Percentiles rank a stretch among this genome's conserved stretches.
These are phyloP conservation scores for Criorhina ranunculi DNA, from an alignment of 2,888 invertebrate genomes.

Conservation along the genomic window DNA sequence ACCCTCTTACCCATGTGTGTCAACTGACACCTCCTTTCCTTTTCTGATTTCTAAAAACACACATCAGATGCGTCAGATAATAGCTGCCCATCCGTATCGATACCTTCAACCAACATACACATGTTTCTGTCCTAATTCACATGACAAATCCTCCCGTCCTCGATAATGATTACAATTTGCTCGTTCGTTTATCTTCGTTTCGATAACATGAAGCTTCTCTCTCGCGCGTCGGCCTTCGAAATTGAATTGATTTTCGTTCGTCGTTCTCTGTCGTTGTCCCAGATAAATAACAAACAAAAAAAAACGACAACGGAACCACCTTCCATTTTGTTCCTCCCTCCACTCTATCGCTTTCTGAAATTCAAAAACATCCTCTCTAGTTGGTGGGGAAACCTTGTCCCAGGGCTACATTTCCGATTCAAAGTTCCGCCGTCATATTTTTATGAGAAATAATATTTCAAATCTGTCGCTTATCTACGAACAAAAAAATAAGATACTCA, in stretches of 20 bases:
- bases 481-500: slow-evolving; percentile 10
- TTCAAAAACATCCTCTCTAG: slow-evolving; percentile 29
- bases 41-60: no score
- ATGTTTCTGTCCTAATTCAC: slow-evolving; percentile 24
- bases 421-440: slow-evolving; percentile 53
- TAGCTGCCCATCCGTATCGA: no score
- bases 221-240: not conserved
- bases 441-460: slow-evolving; percentile 66
- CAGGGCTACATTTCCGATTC: slow-evolving; percentile 5
- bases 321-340: not conserved
- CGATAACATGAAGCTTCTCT: slow-evolving; percentile 1
- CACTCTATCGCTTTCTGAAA: slow-evolving; percentile 20
- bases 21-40: no score
- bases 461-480: slow-evolving; percentile 52
- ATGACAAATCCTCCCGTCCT: slow-evolving; percentile 18
- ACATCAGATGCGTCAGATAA: no score
- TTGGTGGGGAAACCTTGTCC: slow-evolving; percentile 1
- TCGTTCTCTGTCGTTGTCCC: not conserved
- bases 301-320: not conserved
- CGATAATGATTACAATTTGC: slow-evolving; percentile 24
- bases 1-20: no score
- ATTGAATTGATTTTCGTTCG: slow-evolving; percentile 29
- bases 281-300: slow-evolving; percentile 25
- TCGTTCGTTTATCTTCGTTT: slow-evolving; percentile 28
- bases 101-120: not conserved